These are phyloP conservation scores for Nibea coibor DNA, from an alignment of 2,113 vertebrate species.

Conservation along the genomic window DNA sequence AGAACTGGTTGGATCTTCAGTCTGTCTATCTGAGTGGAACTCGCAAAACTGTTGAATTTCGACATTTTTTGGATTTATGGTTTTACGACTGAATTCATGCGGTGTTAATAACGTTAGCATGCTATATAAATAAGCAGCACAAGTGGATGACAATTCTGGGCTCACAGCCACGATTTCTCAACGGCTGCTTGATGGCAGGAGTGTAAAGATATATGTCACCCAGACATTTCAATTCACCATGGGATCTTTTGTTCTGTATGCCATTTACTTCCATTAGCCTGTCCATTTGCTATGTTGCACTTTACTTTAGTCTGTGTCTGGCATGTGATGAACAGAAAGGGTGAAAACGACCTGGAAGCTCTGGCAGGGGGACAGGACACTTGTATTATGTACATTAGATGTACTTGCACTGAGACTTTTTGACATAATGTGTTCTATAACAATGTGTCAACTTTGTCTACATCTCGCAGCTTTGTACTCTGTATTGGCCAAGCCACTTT, in stretches of 20 bases:
- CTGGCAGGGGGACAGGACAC: not conserved
- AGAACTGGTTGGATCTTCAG: not conserved
- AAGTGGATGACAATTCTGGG: not conserved
- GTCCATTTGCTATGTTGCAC: not conserved
- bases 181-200: not conserved
- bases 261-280: not conserved
- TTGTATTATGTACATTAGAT: not conserved
- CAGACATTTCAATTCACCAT: not conserved
- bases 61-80: not conserved
- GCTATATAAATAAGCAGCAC: not conserved
- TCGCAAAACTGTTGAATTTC: not conserved
- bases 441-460: too few species aligned
- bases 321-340: not conserved
- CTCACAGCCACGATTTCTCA: not conserved
- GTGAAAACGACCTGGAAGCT: not conserved
- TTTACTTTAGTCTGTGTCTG: not conserved
- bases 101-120: not conserved
- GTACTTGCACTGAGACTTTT: not conserved
- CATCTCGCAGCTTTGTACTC: too few species aligned
- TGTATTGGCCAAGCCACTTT: too few species aligned
- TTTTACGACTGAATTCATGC: not conserved
- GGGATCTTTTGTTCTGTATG: not conserved
- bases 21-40: not conserved
- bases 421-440: not conserved
- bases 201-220: not conserved